Percentiles rank a stretch among this genome's conserved stretches.
phyloP scores from a whole-genome alignment of 2,797 vertebrate species.

The Megalops cyprinoides region DNA sequence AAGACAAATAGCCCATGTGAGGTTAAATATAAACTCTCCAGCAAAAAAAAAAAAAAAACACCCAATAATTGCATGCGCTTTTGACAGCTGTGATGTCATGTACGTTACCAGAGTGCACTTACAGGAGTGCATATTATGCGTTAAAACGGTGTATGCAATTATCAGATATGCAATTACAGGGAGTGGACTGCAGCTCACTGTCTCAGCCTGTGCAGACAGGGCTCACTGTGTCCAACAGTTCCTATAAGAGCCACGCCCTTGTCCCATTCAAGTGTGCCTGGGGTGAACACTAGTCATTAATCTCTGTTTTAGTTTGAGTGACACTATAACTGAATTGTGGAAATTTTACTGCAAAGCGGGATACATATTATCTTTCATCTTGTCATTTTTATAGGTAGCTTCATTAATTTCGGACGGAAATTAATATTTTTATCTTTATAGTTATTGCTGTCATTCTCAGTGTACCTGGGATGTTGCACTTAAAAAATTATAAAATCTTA shows the following conservation, averaged over 20 bases:
- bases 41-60: not conserved
- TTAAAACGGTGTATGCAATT: not conserved
- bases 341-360: too few species aligned
- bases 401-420: too few species aligned
- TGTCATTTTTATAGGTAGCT: too few species aligned
- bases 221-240: not conserved
- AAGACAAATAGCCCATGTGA: not conserved
- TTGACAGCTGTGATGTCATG: too few species aligned
- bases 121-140: not conserved
- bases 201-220: not conserved
- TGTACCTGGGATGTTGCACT: not conserved
- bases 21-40: not conserved
- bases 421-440: too few species aligned
- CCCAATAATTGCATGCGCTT: not conserved
- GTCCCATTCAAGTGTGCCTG: not conserved
- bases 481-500: too few species aligned
- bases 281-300: not conserved
- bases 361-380: too few species aligned
- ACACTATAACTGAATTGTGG: too few species aligned
- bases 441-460: too few species aligned
- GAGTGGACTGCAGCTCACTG: not conserved
- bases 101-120: not conserved
- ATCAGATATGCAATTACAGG: slow-evolving; percentile 9
- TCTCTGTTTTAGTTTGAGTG: not conserved
- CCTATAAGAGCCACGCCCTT: too few species aligned